These are phyloP conservation scores for Bombus impatiens DNA, from an alignment of 1,140 invertebrate genomes.

Conservation along the genomic window DNA sequence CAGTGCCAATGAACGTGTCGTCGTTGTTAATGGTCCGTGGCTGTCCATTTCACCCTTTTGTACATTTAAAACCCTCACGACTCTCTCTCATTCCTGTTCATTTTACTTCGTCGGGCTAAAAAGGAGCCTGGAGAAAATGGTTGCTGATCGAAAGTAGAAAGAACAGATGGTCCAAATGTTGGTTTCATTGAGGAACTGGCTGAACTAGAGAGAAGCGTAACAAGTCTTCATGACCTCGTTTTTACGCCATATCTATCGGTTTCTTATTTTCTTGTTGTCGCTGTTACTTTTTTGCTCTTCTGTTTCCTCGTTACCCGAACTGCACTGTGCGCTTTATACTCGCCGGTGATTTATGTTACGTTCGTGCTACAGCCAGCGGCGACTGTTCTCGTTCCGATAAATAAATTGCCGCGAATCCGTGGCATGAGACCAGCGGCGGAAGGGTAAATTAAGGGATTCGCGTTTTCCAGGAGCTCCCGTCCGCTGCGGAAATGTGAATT, in stretches of 20 bases:
- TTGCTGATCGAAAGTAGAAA: not conserved
- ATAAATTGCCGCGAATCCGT: constrained; percentile 36
- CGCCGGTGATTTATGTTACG: constrained; percentile 35
- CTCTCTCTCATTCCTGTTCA: not conserved
- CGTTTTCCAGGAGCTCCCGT: not conserved
- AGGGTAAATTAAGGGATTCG: constrained; percentile 38
- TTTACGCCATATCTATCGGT: not conserved
- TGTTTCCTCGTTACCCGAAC: not conserved
- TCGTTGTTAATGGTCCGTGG: constrained; percentile 15
- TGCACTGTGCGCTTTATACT: constrained; percentile 1
- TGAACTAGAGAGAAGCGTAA: constrained; percentile 10
- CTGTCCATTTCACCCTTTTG: not conserved
- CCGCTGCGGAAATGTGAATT: not conserved
- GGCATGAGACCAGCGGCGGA: not conserved
- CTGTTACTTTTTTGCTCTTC: not conserved
- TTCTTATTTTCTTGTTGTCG: not conserved
- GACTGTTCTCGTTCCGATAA: constrained; percentile 29
- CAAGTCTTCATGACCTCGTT: constrained; percentile 26
- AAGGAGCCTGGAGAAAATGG: not conserved
- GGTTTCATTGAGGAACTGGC: not conserved
- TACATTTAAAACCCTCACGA: not conserved
- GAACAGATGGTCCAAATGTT: not conserved
- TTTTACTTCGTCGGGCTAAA: not conserved
- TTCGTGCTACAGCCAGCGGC: constrained; percentile 7
- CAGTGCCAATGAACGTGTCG: not conserved